Percentiles rank a stretch among this genome's conserved stretches.
Evolutionary conservation across 2,888 invertebrate species (phyloP).

Genomic region (Neoscelio sp.): DNA sequence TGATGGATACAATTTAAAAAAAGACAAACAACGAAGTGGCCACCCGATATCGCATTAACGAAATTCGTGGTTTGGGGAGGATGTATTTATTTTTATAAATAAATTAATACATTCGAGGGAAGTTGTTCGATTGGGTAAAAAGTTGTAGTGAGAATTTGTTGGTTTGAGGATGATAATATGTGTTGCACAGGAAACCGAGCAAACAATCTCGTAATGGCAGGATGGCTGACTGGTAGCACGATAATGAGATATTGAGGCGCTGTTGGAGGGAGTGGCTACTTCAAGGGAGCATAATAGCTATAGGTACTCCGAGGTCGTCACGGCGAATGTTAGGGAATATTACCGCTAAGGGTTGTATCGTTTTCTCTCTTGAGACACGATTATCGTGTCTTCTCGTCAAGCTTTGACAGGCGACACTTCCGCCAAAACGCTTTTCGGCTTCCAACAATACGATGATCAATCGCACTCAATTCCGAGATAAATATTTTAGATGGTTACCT

Average conservation of each 20-base stretch:
- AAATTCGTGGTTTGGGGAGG: no score
- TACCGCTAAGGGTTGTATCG: constrained; percentile 79
- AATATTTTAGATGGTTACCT: constrained; percentile 29
- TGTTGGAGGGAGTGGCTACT: constrained; percentile 81
- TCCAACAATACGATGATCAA: constrained; percentile 51
- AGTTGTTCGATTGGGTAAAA: no score
- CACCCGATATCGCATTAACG: no score
- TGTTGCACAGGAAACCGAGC: constrained; percentile 78
- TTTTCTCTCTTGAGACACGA: constrained; percentile 82
- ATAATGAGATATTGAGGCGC: constrained; percentile 83
- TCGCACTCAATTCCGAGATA: constrained; percentile 45
- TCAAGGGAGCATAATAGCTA: constrained; percentile 77
- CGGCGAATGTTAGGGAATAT: constrained; percentile 78
- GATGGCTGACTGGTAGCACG: constrained; percentile 80
- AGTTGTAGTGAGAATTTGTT: constrained; percentile 12
- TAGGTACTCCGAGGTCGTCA: constrained; percentile 74
- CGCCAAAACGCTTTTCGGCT: constrained; percentile 56
- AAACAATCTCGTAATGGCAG: constrained; percentile 83
- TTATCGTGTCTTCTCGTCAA: constrained; percentile 78
- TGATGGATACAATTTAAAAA: background rate
- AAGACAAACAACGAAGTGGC: no score
- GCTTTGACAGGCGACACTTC: constrained; percentile 65
- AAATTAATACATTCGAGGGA: no score
- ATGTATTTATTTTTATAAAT: no score
- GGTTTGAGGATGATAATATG: constrained; percentile 71